phyloP scores from a whole-genome alignment of 2,113 vertebrate genomes.

The Asarcornis scutulata region DNA sequence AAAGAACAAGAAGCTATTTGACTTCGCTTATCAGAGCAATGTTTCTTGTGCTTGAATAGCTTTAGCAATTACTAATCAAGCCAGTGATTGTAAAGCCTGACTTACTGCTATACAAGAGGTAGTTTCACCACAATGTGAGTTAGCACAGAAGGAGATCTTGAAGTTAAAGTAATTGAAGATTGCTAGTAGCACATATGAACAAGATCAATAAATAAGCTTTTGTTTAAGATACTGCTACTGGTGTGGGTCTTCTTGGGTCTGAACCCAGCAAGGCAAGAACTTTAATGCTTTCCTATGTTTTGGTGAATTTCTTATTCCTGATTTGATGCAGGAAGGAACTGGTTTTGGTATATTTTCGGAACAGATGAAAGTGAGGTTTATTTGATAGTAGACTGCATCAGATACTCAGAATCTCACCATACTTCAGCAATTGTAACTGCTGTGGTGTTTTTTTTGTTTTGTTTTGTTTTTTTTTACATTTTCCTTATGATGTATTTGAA shows the following conservation, averaged over 20 bases:
- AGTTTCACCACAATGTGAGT: background rate
- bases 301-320: background rate
- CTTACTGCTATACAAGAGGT: background rate
- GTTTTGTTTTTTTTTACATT: background rate
- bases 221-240: background rate
- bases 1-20: slow-evolving; percentile 48
- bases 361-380: background rate
- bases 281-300: background rate
- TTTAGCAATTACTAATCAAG: slow-evolving; percentile 2
- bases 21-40: slow-evolving; percentile 31
- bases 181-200: background rate
- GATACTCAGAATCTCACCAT: background rate
- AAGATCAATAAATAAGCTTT: slow-evolving; percentile 8
- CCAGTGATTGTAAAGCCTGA: background rate
- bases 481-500: background rate
- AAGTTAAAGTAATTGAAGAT: background rate
- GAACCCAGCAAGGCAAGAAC: background rate
- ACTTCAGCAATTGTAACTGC: background rate
- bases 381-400: background rate
- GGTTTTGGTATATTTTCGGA: background rate
- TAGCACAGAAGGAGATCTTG: slow-evolving; percentile 30
- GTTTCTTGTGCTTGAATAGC: background rate
- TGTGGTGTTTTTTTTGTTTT: too few species aligned
- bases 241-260: background rate
- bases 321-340: background rate